Percentiles rank a stretch among this genome's conserved stretches.
Conservation (phyloP, 2,888 invertebrate species). For the Habrosyne pyritoides region DNA sequence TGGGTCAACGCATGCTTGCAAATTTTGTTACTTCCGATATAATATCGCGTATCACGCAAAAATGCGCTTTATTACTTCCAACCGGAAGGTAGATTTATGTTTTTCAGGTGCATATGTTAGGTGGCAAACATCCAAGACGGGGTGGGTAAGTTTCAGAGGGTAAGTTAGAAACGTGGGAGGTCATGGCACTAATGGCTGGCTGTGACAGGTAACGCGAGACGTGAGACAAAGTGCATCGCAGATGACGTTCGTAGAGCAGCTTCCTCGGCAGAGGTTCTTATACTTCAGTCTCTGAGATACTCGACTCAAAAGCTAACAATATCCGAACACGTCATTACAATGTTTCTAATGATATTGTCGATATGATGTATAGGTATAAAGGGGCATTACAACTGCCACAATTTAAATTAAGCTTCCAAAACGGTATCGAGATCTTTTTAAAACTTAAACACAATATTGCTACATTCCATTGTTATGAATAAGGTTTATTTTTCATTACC, state of each 20-base stretch:
- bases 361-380: background rate
- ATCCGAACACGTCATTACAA: background rate
- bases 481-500: background rate
- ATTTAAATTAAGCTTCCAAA: too few relatives aligned
- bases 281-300: background rate
- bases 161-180: slow-evolving; percentile 64
- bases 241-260: slow-evolving; percentile 43
- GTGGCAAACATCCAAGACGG: slow-evolving; percentile 58
- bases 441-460: too few relatives aligned
- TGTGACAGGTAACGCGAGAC: slow-evolving; percentile 79
- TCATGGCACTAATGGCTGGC: slow-evolving; percentile 76
- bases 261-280: background rate
- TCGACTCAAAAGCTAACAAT: background rate
- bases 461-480: background rate
- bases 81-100: slow-evolving; percentile 22
- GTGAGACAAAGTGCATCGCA: slow-evolving; percentile 76
- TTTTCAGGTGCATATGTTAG: slow-evolving; percentile 44
- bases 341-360: background rate
- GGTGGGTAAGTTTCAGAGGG: slow-evolving; percentile 68
- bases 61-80: slow-evolving; percentile 42
- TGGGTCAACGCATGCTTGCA: slow-evolving; percentile 57
- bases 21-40: slow-evolving; percentile 16
- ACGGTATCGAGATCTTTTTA: too few relatives aligned
- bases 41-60: slow-evolving; percentile 28
- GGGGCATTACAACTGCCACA: background rate